Conservation (phyloP, 1,140 invertebrate genomes). For the Diabrotica undecimpunctata region DNA sequence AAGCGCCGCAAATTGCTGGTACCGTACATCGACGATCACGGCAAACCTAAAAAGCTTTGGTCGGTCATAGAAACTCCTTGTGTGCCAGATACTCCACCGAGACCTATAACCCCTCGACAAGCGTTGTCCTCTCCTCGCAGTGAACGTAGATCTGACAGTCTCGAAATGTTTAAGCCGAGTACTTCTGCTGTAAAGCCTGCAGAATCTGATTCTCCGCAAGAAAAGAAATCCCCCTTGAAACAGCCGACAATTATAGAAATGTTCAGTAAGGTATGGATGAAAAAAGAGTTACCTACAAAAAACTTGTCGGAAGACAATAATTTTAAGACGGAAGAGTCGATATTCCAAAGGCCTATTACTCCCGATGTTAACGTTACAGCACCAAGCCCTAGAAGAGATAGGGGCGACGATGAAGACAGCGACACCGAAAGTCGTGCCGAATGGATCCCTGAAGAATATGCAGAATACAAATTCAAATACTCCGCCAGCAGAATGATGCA, state of each 20-base stretch:
- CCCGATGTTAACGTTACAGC: neutral
- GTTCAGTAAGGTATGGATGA: constrained; percentile 14
- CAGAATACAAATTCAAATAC: constrained; percentile 33
- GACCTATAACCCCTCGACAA: neutral
- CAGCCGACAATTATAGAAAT: constrained; percentile 17
- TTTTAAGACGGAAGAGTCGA: neutral
- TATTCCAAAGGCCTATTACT: neutral
- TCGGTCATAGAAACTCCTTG: neutral
- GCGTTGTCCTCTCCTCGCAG: neutral
- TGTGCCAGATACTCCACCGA: neutral
- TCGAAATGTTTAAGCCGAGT: neutral
- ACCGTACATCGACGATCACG: neutral
- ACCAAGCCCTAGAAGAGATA: constrained; percentile 4
- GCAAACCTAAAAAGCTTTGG: neutral
- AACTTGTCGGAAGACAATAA: neutral
- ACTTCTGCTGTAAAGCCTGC: neutral
- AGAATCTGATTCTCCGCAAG: neutral
- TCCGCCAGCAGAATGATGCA: constrained; percentile 22
- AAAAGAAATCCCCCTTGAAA: constrained; percentile 12
- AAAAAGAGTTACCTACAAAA: neutral
- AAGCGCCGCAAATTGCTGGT: neutral
- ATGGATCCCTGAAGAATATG: constrained; percentile 33
- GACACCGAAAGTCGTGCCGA: constrained; percentile 28
- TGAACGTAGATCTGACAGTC: neutral
- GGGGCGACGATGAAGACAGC: constrained; percentile 12